Base-by-base conservation (phyloP, 2,888 invertebrate species). In the Tenthredo scrophulariae region DNA sequence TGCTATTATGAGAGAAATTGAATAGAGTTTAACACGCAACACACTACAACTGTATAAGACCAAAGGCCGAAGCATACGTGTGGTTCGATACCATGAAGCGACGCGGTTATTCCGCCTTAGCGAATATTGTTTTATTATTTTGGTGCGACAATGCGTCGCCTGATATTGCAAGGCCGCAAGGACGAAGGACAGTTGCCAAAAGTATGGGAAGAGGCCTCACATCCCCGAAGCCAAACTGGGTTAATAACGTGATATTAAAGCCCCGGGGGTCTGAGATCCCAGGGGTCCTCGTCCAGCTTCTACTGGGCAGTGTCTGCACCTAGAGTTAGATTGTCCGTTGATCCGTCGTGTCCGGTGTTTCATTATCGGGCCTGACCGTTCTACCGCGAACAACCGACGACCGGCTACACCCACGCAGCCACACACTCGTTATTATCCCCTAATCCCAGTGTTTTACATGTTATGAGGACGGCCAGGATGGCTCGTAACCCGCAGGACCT, bases 171-270 rank as follows among this genome's bases (percentile, higher is more conserved):
- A 40, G 46, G 40, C 33, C 62, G 62, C 33, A 80, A 80, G 40
- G 80, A 62, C 80, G 58, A 54, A 77, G 62, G 50, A 80, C 18
- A 83, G 83, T 67, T 33, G 83, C 67, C 43, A 83, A 83, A 83
- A 83, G 62, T 65, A 46, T 67, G 46, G 62, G 67, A 67, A 83
- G 18, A 83, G 40, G 46, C 46, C 43, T 50, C 58, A 62, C 67
- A 70, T 70, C 46, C 67, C 83, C 6, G 85, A 22, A 87, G 79
- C 85, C 90, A 90, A 91, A 93, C 91, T 92, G 91, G 92, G 91
- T 91, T 92, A 92, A 92, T 92, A 92, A 92, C 92, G 91, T 90
- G 91, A 92, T 93, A 93, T 93, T 93, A 92, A 91, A 91, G 88
- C 92, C 89, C 88, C 91, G 89, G 92, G 93, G 91, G 91, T 88